Evolutionary conservation across 53 echinoderm and acorn worm species (phyloP), one percentile per base, ranked within the genome.

Genomic region (Arbacia lixula): DNA sequence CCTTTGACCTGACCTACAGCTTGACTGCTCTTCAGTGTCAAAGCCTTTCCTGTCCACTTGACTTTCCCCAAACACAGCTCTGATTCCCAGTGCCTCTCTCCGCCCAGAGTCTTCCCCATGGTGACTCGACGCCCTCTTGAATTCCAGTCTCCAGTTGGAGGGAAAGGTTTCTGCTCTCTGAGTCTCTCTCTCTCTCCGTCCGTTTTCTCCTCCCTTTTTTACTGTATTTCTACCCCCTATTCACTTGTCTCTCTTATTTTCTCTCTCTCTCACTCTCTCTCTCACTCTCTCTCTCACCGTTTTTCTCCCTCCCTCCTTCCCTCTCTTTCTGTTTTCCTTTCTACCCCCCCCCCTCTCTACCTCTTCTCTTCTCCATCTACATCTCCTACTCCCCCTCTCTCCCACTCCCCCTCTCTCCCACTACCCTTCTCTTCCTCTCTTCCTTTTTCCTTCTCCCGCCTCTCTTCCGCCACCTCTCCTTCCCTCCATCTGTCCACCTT

Each of bases 11-110:
- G 69, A 69, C 69, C 69, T 69, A n/a, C 42, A 5, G 43, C 69
- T 12, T 2, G 28, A 69, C 69, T 42, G 43, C 42, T 69, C 40
- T 69, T 69, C 69, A 69, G 69, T 69, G 69, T 69, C 69, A 69
- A n/a, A 69, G 69, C 43, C 42, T 69, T 22, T 42, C 42, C 25
- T 69, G 69, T 43, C 69, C 69, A 69, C 69, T 69, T 69, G 43
- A 43, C 69, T 69, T 46, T 46, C 49, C n/a, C n/a, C n/a, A n/a
- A n/a, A n/a, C n/a, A n/a, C n/a, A n/a, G n/a, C n/a, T n/a, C n/a
- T n/a, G n/a, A n/a, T n/a, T n/a, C n/a, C n/a, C n/a, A n/a, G n/a
- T n/a, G n/a, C n/a, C n/a, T n/a, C n/a, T n/a, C n/a, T n/a, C n/a
- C n/a, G n/a, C n/a, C n/a, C n/a, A n/a, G n/a, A n/a, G n/a, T n/a